A percentile compares a stretch with the other conserved stretches of the same genome.
Evolutionary conservation across 2,888 invertebrate species (phyloP).

Genomic region (Biston betularia): DNA sequence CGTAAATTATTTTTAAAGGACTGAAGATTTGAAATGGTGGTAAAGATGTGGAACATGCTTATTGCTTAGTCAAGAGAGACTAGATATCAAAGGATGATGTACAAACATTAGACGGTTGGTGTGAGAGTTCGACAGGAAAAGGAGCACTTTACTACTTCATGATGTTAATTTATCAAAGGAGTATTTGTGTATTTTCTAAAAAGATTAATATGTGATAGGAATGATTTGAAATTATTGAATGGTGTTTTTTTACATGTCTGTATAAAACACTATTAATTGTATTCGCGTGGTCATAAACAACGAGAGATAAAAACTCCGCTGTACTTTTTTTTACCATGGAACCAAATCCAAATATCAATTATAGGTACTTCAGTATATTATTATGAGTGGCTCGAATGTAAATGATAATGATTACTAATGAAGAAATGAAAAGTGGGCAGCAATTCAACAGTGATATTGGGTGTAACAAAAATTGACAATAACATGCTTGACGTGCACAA

Average conservation of each 20-base stretch:
- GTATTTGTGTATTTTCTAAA: too few relatives aligned
- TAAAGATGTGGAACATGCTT: not conserved
- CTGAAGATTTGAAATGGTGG: not conserved
- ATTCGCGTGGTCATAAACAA: too few relatives aligned
- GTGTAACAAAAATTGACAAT: slow-evolving; percentile 17
- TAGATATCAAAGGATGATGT: not conserved
- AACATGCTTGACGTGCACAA: slow-evolving; percentile 39
- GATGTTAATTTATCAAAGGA: too few relatives aligned
- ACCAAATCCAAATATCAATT: not conserved
- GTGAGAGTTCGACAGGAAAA: too few relatives aligned
- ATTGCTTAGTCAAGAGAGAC: not conserved
- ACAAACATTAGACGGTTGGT: too few relatives aligned
- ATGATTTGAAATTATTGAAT: too few relatives aligned
- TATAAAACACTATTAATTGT: too few relatives aligned
- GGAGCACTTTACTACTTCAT: too few relatives aligned
- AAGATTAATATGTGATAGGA: too few relatives aligned
- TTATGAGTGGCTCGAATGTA: slow-evolving; percentile 18
- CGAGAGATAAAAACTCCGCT: too few relatives aligned
- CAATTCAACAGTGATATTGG: slow-evolving; percentile 14
- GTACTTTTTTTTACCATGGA: too few relatives aligned
- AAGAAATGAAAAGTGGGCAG: slow-evolving; percentile 7
- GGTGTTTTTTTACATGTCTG: too few relatives aligned
- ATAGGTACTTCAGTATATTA: not conserved
- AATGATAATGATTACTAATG: slow-evolving; percentile 8
- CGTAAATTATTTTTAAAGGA: not conserved